Evolutionary conservation across 2,113 vertebrate species (phyloP), one percentile per base, ranked within the genome.

Genomic region (Thamnaconus septentrionalis): DNA sequence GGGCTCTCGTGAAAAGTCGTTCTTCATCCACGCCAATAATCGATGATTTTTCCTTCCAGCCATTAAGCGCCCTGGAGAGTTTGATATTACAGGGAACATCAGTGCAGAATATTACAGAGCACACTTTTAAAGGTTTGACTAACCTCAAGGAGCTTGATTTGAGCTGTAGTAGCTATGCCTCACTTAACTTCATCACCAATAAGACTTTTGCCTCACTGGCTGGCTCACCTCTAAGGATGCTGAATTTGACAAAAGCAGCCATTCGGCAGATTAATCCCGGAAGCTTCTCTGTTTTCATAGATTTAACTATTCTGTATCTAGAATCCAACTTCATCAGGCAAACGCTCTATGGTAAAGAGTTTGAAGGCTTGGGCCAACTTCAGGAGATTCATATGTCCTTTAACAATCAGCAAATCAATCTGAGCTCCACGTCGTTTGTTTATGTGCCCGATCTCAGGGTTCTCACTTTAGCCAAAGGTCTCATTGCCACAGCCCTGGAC

Each of bases 251-350:
- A 41, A 91, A 75, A 73, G 90, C 91, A 48, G 90, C 79, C 57
- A 91, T 98, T 47, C 78, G 60, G 4, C 78, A 66, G 44, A 83
- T 99, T 50, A 76, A 86, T 11, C 76, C 78, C 1, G 85, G 81
- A 31, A 85, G 94, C 11, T 98, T 99, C 85, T 93, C 87, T 3
- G 75, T 44, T 57, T 61, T 98, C 45, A 51, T 66, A 45, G 91
- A 91, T 8, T 90, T 99, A 48, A 87, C 89, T 43, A 63, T 68
- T 11, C 94, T 99, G 3, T 64, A 94, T 61, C 86, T 99, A 7
- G 93, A 94, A n/a, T 59, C 90, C 39, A 99, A 99, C 83, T 93
- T 90, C 65, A 95, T 99, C 50, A 87, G 39, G 1, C 96, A 97
- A 75, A 88, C 78, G 31, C 79, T 99, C 46, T 92, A 75, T 1